These are phyloP conservation scores for Protobothrops mucrosquamatus DNA, from an alignment of 2,113 vertebrate genomes.

Conservation along the genomic window DNA sequence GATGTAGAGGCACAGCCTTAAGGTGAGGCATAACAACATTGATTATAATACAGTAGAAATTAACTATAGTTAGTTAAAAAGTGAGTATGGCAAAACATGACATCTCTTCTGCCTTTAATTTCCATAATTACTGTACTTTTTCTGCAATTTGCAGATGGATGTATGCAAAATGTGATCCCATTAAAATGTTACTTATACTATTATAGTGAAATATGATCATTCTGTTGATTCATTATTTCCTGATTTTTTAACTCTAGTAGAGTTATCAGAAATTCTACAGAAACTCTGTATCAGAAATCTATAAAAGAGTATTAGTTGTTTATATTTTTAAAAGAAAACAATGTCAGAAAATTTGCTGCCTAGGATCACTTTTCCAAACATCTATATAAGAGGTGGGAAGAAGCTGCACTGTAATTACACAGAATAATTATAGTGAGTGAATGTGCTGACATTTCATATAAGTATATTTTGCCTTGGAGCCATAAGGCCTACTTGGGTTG, in stretches of 20 bases:
- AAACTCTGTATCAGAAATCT: not conserved
- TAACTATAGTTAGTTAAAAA: not conserved
- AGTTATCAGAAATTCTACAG: no score
- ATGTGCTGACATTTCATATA: not conserved
- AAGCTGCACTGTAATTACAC: not conserved
- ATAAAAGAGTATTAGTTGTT: not conserved
- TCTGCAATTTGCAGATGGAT: not conserved
- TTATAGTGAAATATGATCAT: not conserved
- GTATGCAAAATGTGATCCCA: not conserved
- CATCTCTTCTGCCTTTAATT: not conserved
- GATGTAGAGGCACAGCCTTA: not conserved
- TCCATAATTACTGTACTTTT: not conserved
- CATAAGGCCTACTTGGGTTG: not conserved
- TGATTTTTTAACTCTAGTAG: not conserved
- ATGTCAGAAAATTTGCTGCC: not conserved
- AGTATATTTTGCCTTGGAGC: not conserved
- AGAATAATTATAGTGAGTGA: not conserved
- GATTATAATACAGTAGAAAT: not conserved
- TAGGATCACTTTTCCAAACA: not conserved
- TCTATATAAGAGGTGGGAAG: not conserved
- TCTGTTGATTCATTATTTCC: not conserved
- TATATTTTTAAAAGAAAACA: not conserved
- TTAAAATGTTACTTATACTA: not conserved
- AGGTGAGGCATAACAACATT: not conserved
- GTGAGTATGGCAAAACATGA: not conserved